phyloP scores from a whole-genome alignment of 2,888 invertebrate species.

The Xestia sexstrigata region DNA sequence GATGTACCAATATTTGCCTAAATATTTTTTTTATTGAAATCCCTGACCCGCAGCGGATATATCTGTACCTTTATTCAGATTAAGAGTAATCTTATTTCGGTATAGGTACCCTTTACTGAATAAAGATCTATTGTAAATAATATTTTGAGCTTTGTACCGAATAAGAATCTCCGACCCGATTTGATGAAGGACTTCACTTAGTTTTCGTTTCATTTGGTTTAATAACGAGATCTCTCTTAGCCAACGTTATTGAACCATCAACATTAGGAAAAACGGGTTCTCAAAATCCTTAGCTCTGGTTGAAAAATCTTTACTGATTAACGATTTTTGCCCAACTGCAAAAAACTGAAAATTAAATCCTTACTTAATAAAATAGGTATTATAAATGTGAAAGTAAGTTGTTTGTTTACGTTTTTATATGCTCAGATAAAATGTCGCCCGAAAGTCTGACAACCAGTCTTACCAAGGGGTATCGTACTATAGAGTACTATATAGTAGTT shows the following conservation, averaged over 20 bases:
- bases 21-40: too few relatives aligned
- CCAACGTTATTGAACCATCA: too few relatives aligned
- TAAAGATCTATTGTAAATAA: slow-evolving; percentile 14
- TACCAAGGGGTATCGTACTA: not conserved
- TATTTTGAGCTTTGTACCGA: not conserved
- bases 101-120: not conserved
- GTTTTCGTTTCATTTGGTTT: slow-evolving; percentile 1
- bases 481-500: too few relatives aligned
- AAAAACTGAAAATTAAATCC: too few relatives aligned
- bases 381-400: too few relatives aligned
- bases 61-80: not conserved
- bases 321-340: too few relatives aligned
- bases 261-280: not conserved
- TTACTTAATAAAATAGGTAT: too few relatives aligned
- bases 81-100: slow-evolving; percentile 2
- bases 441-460: not conserved
- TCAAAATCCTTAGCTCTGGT: not conserved
- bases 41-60: not conserved
- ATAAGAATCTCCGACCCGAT: not conserved
- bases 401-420: too few relatives aligned
- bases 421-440: too few relatives aligned
- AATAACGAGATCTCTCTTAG: not conserved
- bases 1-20: too few relatives aligned
- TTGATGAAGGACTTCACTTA: not conserved
- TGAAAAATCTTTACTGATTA: not conserved